These are phyloP conservation scores for Calidris pugnax DNA, from an alignment of 2,113 vertebrate genomes.

Conservation along the genomic window DNA sequence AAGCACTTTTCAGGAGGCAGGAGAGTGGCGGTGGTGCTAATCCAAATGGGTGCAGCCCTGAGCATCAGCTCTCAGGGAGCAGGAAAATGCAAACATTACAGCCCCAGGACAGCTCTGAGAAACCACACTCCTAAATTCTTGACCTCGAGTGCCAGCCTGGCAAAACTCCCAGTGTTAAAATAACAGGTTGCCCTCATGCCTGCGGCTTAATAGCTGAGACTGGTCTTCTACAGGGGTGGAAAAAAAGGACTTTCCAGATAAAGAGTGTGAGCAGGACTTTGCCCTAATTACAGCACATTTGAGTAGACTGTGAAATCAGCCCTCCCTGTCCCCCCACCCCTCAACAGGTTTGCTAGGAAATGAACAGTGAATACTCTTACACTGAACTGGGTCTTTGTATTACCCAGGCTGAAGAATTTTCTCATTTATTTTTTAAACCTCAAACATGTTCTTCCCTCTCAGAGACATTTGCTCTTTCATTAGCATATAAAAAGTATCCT, in stretches of 20 bases:
- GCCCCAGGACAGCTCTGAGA: neutral
- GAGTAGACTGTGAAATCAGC: neutral
- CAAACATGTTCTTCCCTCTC: neutral
- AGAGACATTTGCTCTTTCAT: neutral
- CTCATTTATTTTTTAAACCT: slow-evolving; percentile 20
- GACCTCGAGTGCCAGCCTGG: neutral
- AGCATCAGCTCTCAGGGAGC: fast-evolving
- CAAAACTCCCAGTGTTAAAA: neutral
- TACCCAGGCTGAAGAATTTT: neutral
- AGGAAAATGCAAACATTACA: neutral
- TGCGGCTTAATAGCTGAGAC: neutral
- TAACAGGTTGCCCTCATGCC: neutral
- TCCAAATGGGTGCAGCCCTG: neutral
- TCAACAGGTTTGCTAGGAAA: neutral
- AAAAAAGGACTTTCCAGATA: neutral
- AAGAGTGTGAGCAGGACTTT: neutral
- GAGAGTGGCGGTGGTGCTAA: fast-evolving
- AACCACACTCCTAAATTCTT: neutral
- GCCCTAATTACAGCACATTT: neutral
- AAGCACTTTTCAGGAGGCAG: neutral
- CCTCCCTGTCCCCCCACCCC: fast-evolving
- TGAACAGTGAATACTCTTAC: neutral
- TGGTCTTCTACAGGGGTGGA: neutral
- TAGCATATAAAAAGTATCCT: neutral
- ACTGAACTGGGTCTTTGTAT: neutral